Evolutionary conservation across 2,113 vertebrate genomes (phyloP).

Genomic region (Aythya baeri): DNA sequence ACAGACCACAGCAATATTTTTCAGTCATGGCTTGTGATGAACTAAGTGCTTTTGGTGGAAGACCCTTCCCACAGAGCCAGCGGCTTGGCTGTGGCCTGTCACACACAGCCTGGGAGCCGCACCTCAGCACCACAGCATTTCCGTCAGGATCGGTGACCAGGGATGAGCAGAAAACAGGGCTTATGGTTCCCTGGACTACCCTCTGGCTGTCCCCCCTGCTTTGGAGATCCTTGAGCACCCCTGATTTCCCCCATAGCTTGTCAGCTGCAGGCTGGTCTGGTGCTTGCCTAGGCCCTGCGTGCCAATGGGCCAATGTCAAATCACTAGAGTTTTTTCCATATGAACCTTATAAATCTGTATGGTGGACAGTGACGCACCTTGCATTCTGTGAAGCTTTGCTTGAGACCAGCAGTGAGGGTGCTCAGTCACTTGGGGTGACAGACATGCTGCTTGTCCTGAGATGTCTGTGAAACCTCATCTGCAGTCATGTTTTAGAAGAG

Average conservation of each 20-base stretch:
- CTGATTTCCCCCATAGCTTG: not conserved
- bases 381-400: not conserved
- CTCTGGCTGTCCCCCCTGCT: not conserved
- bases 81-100: not conserved
- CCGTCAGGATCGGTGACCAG: not conserved
- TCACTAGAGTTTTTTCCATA: not conserved
- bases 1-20: not conserved
- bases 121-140: fast-evolving
- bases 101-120: fast-evolving
- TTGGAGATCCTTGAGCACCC: not conserved
- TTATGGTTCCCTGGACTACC: not conserved
- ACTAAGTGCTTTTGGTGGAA: not conserved
- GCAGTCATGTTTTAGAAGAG: not conserved
- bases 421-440: fast-evolving
- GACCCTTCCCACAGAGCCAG: not conserved
- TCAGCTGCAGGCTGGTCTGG: not conserved
- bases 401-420: not conserved
- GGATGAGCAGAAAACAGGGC: not conserved
- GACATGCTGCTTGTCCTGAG: not conserved
- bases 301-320: not conserved
- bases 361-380: fast-evolving
- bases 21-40: not conserved
- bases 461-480: not conserved
- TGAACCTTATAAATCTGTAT: not conserved
- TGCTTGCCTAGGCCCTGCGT: not conserved